Evolutionary conservation across 92 coral and sea anemone genomes (phyloP), one percentile per base, ranked within the genome.

Genomic region (Porites rus): DNA sequence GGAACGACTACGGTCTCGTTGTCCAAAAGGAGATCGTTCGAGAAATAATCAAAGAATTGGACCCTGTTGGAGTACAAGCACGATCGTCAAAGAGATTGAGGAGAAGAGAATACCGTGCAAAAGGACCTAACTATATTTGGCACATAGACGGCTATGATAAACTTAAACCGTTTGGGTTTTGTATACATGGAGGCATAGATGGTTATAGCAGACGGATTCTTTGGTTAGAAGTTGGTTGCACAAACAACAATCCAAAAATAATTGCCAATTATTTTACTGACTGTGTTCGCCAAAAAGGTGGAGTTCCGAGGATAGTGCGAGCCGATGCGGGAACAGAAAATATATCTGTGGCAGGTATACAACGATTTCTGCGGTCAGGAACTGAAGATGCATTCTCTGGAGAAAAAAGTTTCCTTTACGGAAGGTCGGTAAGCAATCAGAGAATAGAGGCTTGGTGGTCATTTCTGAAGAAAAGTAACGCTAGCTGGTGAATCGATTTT

Each of bases 321-420:
- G 88, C 78, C 6, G 90, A 90, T 51, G 52, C 87, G n/a, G 93
- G 90, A 10, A 86, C 93, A 20, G 90, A 90, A 86, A 90, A 90
- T 59, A 76, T 65, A 1, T 65, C 72, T 60, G 80, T 90, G 51
- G 90, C 93, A 61, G 84, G 51, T 9, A 51, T 86, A 9, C 93
- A 86, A 71, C 73, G 88, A 19, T 80, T 46, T 60, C 31, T 88
- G 1, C 54, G 87, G 69, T 21, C 53, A 1, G 52, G 12, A 54
- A 14, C 20, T 11, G 46, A 43, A 10, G 77, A 74, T 43, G 58
- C 59, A 1, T 61, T 79, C 22, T 16, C 79, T 8, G 76, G 81
- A 13, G 62, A 75, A 2, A 53, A 51, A 12, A 75, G 79, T n/a
- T 62, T 63, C 58, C 53, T 61, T 13, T 78, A 62, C 38, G 83